These are phyloP conservation scores for Zygaena filipendulae DNA, from an alignment of 2,888 invertebrate species.

Conservation along the genomic window DNA sequence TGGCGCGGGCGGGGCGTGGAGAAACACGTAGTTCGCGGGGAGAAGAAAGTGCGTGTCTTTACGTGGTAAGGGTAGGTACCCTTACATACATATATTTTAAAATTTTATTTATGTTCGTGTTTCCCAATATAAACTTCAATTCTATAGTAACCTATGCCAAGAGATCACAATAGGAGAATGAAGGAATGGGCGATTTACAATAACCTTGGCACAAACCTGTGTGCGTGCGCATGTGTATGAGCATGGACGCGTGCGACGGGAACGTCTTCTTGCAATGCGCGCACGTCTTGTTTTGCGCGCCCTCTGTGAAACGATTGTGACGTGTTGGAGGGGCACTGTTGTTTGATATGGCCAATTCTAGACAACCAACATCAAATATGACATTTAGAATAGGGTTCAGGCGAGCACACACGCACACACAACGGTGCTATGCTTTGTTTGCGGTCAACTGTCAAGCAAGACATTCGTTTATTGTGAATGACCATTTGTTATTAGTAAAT, in stretches of 20 bases:
- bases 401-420: slow-evolving; percentile 20
- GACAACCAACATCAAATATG: slow-evolving; percentile 63
- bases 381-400: slow-evolving; percentile 39
- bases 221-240: slow-evolving; percentile 80
- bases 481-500: too few species aligned
- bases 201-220: slow-evolving; percentile 69
- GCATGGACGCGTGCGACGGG: slow-evolving; percentile 83
- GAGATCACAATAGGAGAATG: too few species aligned
- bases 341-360: slow-evolving; percentile 82
- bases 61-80: too few species aligned
- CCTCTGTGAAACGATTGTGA: slow-evolving; percentile 69
- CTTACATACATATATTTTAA: too few species aligned
- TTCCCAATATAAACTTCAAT: too few species aligned
- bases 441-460: neutral
- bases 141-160: too few species aligned
- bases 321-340: slow-evolving; percentile 74
- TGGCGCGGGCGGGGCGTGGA: too few species aligned
- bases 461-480: slow-evolving; percentile 2
- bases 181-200: too few species aligned
- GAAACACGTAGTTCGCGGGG: too few species aligned
- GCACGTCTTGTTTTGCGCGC: slow-evolving; percentile 71
- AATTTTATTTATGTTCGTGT: too few species aligned
- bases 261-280: slow-evolving; percentile 77
- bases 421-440: slow-evolving; percentile 19
- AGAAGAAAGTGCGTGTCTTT: too few species aligned